phyloP scores from a whole-genome alignment of 2,888 invertebrate genomes.

The Nebria salina region DNA sequence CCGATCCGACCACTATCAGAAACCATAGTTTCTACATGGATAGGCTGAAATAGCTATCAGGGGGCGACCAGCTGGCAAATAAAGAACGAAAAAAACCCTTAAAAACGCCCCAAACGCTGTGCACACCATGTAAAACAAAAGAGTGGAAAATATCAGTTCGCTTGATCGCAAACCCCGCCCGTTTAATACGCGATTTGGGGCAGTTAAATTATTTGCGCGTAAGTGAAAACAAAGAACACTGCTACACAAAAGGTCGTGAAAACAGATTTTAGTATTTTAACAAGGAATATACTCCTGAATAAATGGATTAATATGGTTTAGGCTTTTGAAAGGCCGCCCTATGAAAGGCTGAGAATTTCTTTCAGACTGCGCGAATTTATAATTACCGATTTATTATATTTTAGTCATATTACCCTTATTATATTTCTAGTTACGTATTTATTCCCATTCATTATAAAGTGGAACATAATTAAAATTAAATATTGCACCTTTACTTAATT shows the following conservation, averaged over 20 bases:
- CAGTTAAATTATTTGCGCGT: background rate
- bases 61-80: background rate
- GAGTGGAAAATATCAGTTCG: background rate
- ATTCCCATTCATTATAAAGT: too few species aligned
- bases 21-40: constrained; percentile 1
- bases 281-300: background rate
- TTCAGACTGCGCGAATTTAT: too few species aligned
- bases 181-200: constrained; percentile 1
- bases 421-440: too few species aligned
- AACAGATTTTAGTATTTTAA: background rate
- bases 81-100: background rate
- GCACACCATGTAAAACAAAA: background rate
- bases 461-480: too few species aligned
- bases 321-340: background rate
- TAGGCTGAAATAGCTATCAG: background rate
- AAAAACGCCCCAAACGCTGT: background rate
- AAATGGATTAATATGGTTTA: background rate
- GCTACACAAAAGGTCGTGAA: background rate
- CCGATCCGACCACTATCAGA: background rate
- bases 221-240: background rate
- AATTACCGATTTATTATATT: too few species aligned
- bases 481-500: too few species aligned
- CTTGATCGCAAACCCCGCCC: background rate
- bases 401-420: too few species aligned
- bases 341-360: background rate